Conservation (phyloP, 2,888 invertebrate genomes). For the Rotaria socialis region DNA sequence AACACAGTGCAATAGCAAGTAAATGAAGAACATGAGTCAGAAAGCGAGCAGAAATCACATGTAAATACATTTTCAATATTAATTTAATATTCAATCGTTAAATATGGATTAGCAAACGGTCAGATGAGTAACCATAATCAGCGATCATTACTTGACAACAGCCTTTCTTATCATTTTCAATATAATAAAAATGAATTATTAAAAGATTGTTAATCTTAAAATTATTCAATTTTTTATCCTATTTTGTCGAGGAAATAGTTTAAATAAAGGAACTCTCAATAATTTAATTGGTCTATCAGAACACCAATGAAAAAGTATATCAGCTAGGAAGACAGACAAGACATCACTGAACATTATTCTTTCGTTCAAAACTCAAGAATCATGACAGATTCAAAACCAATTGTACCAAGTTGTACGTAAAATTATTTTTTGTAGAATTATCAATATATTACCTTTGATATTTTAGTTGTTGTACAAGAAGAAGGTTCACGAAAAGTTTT, state of each 20-base stretch:
- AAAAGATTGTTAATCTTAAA: background rate
- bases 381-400: background rate
- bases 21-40: background rate
- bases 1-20: background rate
- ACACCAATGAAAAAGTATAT: background rate
- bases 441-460: background rate
- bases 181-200: background rate
- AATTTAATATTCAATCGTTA: background rate
- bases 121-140: background rate
- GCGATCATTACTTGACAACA: background rate
- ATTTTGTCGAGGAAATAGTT: background rate
- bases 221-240: background rate
- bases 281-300: background rate
- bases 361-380: background rate
- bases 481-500: background rate
- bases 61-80: background rate
- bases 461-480: constrained; percentile 30
- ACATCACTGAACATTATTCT: background rate
- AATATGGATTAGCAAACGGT: background rate
- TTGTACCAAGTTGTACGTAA: constrained; percentile 13
- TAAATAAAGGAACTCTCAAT: background rate
- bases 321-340: no score
- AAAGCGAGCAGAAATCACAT: background rate
- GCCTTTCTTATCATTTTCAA: background rate
- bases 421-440: background rate